Percentiles rank a stretch among this genome's conserved stretches.
Evolutionary conservation across 2,888 invertebrate species (phyloP).

Genomic region (Lasioglossum zephyrum): DNA sequence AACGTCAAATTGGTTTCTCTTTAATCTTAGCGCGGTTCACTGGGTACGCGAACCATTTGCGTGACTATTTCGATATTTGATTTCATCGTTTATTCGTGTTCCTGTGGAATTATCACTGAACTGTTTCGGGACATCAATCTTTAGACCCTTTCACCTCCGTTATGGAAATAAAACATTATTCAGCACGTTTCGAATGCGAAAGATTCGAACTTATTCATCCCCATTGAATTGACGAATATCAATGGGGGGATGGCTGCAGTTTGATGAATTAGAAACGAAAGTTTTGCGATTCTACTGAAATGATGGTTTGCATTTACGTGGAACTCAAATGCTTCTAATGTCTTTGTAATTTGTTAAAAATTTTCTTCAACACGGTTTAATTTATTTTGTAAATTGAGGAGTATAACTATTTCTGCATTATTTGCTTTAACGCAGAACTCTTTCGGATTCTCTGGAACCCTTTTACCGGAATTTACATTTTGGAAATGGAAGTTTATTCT

Average conservation of each 20-base stretch:
- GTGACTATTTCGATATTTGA: neutral
- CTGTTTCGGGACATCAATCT: neutral
- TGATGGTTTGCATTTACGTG: too few relatives aligned
- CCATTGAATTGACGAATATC: neutral
- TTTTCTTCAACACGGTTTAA: too few relatives aligned
- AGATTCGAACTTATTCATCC: neutral
- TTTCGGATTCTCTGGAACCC: neutral
- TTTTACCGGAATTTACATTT: neutral
- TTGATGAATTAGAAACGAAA: neutral
- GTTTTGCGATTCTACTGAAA: too few relatives aligned
- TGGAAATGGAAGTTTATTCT: neutral
- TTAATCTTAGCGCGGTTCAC: neutral
- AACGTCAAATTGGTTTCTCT: neutral
- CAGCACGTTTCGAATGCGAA: neutral
- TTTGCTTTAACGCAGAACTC: too few relatives aligned
- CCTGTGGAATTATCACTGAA: neutral
- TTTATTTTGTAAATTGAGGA: too few relatives aligned
- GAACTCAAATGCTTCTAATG: too few relatives aligned
- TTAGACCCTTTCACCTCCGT: neutral
- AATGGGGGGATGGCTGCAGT: neutral
- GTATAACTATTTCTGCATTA: too few relatives aligned
- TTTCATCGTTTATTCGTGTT: neutral
- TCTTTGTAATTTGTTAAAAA: too few relatives aligned
- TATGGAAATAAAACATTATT: neutral
- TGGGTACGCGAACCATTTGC: neutral